Evolutionary conservation across 2,113 vertebrate genomes (phyloP), one percentile per base, ranked within the genome.

Genomic region (Elanoides forficatus): DNA sequence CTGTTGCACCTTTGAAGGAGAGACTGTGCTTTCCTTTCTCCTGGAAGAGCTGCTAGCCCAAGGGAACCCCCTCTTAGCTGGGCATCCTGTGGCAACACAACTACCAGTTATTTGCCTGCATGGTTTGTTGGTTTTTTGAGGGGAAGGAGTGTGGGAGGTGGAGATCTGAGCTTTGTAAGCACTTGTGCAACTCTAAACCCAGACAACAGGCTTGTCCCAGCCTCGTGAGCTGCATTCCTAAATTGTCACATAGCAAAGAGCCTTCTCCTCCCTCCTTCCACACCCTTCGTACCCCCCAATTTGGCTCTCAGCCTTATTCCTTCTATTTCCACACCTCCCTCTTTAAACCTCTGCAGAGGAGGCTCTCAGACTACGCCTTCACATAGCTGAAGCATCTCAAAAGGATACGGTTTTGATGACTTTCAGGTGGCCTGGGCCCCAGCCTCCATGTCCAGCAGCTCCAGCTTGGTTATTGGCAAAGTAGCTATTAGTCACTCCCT

Each of bases 271-370:
- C 62, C 36, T 66, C 27, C 15, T 87, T 90, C 70, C 66, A 65
- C 79, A 68, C 78, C 23, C 52, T 16, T 38, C 1, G 3, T 55
- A 30, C 1, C 1, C 53, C 42, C 11, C 17, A 50, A 0, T 72
- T 94, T 92, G 78, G 23, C 56, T 79, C 32, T 26, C 29, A 23
- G 20, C 11, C 40, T 65, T 80, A 27, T 68, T 80, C 27, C 10
- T 84, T 67, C 29, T 27, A 1, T 82, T 90, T 86, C 62, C 34
- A 34, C 36, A 40, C 30, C 43, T 90, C 26, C 20, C 10, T 90
- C 3, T 25, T 23, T 75, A 36, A 88, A 1, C 32, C 18, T 75
- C 36, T 93, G 55, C 32, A 42, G 59, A 89, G 25, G 45, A 58
- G 47, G 72, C 40, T 68, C 40, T 78, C 52, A 13, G 42, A 36